Evolutionary conservation across 2,888 invertebrate species (phyloP).

Genomic region (Azorinus chamasolen): DNA sequence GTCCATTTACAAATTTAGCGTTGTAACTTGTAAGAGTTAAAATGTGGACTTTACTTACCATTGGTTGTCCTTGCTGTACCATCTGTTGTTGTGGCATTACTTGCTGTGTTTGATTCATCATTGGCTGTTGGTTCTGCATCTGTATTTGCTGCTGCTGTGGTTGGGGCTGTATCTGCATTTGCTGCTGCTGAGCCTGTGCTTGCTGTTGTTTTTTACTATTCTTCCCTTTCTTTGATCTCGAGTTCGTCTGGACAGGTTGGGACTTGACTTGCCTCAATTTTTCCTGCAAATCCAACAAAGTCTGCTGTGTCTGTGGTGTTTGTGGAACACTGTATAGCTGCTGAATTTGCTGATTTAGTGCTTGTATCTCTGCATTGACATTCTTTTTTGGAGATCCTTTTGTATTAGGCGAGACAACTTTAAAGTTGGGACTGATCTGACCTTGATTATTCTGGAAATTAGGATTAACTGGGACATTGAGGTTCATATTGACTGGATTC

Average conservation of each 20-base stretch:
- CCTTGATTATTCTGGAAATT: constrained; percentile 24
- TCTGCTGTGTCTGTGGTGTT: constrained; percentile 82
- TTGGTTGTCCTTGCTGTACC: constrained; percentile 10
- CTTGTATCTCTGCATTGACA: constrained; percentile 74
- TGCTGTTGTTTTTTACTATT: constrained; percentile 12
- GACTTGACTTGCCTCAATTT: constrained; percentile 78
- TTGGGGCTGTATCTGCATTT: constrained; percentile 24
- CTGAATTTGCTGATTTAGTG: constrained; percentile 81
- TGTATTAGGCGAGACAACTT: constrained; percentile 50
- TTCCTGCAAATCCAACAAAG: constrained; percentile 84
- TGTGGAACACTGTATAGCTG: constrained; percentile 82
- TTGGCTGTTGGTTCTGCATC: background rate
- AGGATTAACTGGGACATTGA: constrained; percentile 7
- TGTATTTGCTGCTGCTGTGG: constrained; percentile 16
- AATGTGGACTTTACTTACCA: constrained; percentile 4
- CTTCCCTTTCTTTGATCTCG: constrained; percentile 62
- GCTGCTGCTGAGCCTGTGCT: constrained; percentile 43
- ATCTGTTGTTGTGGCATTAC: constrained; percentile 23
- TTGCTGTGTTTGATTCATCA: constrained; percentile 6
- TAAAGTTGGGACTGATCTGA: constrained; percentile 32
- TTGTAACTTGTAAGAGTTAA: too few species aligned
- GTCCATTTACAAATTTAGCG: too few species aligned
- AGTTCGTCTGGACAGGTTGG: constrained; percentile 79
- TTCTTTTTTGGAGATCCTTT: constrained; percentile 55
- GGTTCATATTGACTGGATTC: constrained; percentile 5